Base-by-base conservation (phyloP, 2,888 invertebrate genomes). In the Melanostoma mellinum region DNA sequence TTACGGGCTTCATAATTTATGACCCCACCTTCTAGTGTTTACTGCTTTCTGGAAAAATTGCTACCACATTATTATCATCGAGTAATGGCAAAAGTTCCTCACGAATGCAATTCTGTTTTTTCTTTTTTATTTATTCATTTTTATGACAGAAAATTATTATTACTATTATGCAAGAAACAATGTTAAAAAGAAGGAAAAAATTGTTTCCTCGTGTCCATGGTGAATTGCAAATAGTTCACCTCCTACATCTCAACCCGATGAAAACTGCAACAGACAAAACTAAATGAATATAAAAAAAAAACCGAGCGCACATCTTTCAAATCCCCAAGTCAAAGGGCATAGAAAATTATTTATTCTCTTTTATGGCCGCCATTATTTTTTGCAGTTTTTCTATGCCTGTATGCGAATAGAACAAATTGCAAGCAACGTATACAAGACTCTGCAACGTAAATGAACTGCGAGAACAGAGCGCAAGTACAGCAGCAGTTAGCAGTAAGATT, bases 21-120 rank as follows among this genome's bases (percentile, higher is more conserved):
- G 82, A 82, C 77, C 58, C 68, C 81, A 81, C 76, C 76, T 76
- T 77, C 82, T 77, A 82, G 68, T 77, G 77, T 82, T 82, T 82
- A 82, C 73, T 60, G 50, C 82, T 74, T 60, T 82, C 55, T 61
- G 42, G 20, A 10, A 67, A 42, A 53, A 74, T 42, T 65, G 82
- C 82, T 82, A 74, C 82, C 67, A 74, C 69, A 69, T 61, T 72
- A 77, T 73, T 71, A 77, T 60, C 68, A 69, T 73, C 69, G 6
- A 53, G 48, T 55, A 33, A 44, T 10, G 32, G 56, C 36, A 2
- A 77, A 63, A 38, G 38, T 35, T 53, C 60, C 60, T 42, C 60
- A 53, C 71, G 42, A 72, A 52, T 42, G 60, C 52, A 60, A 61
- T 72, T 72, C 61, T 61, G 50, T 50, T 6, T 60, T 53, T 10